Conservation (phyloP, 1,140 invertebrate genomes). For the Micrasema longulum region DNA sequence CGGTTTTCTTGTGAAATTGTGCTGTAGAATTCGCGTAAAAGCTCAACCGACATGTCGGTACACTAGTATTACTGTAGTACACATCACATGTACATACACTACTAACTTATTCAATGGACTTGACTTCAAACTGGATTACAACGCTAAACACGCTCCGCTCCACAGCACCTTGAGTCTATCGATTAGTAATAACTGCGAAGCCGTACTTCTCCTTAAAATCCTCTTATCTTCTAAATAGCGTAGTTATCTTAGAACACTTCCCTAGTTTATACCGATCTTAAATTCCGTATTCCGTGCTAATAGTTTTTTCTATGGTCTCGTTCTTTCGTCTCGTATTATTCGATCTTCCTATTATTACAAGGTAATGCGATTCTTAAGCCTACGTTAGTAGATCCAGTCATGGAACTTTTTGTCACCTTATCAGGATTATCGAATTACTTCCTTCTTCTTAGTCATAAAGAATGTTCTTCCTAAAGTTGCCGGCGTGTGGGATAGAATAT, state of each 20-base stretch:
- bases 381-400: no score
- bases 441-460: background rate
- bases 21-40: no score
- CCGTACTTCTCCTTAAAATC: slow-evolving; percentile 2
- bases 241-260: no score
- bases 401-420: background rate
- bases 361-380: no score
- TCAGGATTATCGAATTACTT: slow-evolving; percentile 3
- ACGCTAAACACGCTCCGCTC: background rate
- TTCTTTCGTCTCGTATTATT: no score
- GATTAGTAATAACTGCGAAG: slow-evolving; percentile 4
- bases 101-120: slow-evolving; percentile 3
- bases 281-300: no score
- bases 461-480: slow-evolving; percentile 1
- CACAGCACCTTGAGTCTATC: slow-evolving; percentile 18
- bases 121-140: slow-evolving; percentile 15
- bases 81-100: background rate
- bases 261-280: no score
- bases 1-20: no score
- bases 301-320: no score
- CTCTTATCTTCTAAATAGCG: background rate
- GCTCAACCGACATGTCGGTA: no score
- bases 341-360: no score
- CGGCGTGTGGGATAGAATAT: slow-evolving; percentile 1
- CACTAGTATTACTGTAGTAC: no score